Evolutionary conservation across 1,140 invertebrate genomes (phyloP).

Genomic region (Drosophila elegans): DNA sequence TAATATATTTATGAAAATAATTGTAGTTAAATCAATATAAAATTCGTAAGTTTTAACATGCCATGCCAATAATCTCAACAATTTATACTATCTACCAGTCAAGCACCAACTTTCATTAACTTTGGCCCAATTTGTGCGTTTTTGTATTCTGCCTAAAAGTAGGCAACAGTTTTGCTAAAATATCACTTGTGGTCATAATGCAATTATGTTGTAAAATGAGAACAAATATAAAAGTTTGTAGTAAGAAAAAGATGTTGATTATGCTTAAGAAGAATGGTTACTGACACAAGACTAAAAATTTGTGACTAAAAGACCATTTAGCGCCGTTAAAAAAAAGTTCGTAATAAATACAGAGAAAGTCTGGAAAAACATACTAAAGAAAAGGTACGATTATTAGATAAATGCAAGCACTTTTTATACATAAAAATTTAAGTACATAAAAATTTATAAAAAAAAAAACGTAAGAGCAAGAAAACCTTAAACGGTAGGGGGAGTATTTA

Average conservation of each 20-base stretch:
- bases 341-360: not conserved
- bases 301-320: slow-evolving; percentile 24
- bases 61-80: too few relatives aligned
- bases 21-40: too few relatives aligned
- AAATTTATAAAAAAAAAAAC: too few relatives aligned
- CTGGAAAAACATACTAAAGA: not conserved
- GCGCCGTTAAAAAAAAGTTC: slow-evolving; percentile 23
- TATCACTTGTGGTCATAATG: slow-evolving; percentile 4
- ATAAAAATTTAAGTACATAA: too few relatives aligned
- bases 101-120: slow-evolving; percentile 8
- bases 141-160: slow-evolving; percentile 51
- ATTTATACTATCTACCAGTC: too few relatives aligned
- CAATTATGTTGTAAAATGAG: slow-evolving; percentile 28
- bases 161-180: slow-evolving; percentile 39
- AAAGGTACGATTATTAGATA: not conserved
- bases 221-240: not conserved
- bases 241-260: slow-evolving; percentile 14
- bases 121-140: not conserved
- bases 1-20: too few relatives aligned
- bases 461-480: too few relatives aligned
- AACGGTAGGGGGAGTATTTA: too few relatives aligned
- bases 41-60: too few relatives aligned
- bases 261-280: slow-evolving; percentile 12
- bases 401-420: too few relatives aligned
- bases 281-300: slow-evolving; percentile 30